Base-by-base conservation (phyloP, 2,797 vertebrate genomes). In the Falco berigora region DNA sequence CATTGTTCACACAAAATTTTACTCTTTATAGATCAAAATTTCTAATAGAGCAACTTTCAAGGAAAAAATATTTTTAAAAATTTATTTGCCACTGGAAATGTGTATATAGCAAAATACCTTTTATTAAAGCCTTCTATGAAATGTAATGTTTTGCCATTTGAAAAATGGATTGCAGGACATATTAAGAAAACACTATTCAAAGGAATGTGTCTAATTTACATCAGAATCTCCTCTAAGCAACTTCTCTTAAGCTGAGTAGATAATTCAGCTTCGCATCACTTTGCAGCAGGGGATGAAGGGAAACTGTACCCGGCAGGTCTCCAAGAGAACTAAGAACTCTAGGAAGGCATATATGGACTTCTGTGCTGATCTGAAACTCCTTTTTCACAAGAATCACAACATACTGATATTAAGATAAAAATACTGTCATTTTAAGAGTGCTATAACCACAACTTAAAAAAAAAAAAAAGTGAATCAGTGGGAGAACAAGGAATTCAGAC, bases 111-210 rank as follows among this genome's bases (percentile, higher is more conserved):
- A 92, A 97, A 94, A 93, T 88, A 88, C 34, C 72, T 96, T 95
- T 97, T 92, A 84, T 94, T 94, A 95, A 77, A 63, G 80, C 38
- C 86, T 96, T 50, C 75, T 95, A 53, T 88, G 76, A 96, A 97
- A 91, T 90, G 68, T 79, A 69, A 67, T 92, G 73, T 94, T 92
- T 97, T 96, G 82, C 58, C 86, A 91, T 86, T 87, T 96, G 84
- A 93, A 95, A 96, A 95, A 95, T 94, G 82, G 69, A 90, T 91
- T 92, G 81, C 68, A 78, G 79, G 66, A 82, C 68, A 64, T 91
- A 81, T 66, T 94, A 94, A 94, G 87, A 94, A 91, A 94, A 61
- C 58, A 52, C 32, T 85, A 7, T 50, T 95, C 82, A 89, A 88
- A 91, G 75, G 94, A 90, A 96, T 90, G 85, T 3, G 7, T 86